phyloP scores from a whole-genome alignment of 2,888 invertebrate species.

The Artemia sinica region DNA sequence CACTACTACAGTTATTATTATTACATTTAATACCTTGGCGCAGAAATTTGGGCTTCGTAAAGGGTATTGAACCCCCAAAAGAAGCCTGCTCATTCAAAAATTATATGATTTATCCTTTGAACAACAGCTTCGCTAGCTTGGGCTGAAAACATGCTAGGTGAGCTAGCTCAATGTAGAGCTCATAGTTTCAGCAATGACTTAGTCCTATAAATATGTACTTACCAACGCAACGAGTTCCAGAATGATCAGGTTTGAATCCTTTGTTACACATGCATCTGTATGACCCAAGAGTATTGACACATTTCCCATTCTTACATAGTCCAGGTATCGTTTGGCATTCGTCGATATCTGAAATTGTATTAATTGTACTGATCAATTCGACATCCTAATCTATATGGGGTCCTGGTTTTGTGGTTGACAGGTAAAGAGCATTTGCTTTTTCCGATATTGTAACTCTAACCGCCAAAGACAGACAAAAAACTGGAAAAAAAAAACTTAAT shows the following conservation, averaged over 20 bases:
- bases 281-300: constrained; percentile 67
- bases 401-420: background rate
- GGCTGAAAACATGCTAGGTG: too few species aligned
- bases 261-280: constrained; percentile 60
- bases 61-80: too few species aligned
- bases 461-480: constrained; percentile 13
- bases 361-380: background rate
- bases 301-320: constrained; percentile 59
- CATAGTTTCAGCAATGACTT: too few species aligned
- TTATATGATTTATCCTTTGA: too few species aligned
- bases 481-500: constrained; percentile 18
- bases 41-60: too few species aligned
- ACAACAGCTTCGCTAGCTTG: too few species aligned
- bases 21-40: too few species aligned
- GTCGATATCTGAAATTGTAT: constrained; percentile 46
- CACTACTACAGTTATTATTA: too few species aligned
- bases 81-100: too few species aligned
- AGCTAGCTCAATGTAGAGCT: too few species aligned
- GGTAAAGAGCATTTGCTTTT: background rate
- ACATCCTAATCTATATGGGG: background rate
- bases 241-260: constrained; percentile 50
- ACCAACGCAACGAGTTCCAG: constrained; percentile 52
- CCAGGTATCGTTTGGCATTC: constrained; percentile 64
- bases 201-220: constrained; percentile 20
- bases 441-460: background rate